These are phyloP conservation scores for Phyllotreta cruciferae DNA, from an alignment of 2,888 invertebrate genomes.

Conservation along the genomic window DNA sequence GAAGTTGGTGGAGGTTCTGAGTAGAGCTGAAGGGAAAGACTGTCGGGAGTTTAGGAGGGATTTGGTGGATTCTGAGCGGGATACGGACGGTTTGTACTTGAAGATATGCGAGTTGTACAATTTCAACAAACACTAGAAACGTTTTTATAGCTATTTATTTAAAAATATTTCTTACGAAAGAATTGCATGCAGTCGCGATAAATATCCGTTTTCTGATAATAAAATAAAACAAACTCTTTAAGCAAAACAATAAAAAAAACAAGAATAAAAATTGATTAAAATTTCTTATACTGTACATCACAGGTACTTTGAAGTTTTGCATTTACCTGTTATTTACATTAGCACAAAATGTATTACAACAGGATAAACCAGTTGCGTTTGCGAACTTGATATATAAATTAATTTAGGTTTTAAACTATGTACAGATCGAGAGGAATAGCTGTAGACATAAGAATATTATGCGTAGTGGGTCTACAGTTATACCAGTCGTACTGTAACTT, in stretches of 20 bases:
- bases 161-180: slow-evolving; percentile 14
- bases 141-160: neutral
- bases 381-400: too few relatives aligned
- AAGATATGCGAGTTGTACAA: slow-evolving; percentile 34
- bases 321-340: slow-evolving; percentile 7
- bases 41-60: slow-evolving; percentile 40
- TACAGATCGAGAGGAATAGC: too few relatives aligned
- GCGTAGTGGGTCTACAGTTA: too few relatives aligned
- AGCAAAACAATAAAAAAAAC: neutral
- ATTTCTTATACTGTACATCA: slow-evolving; percentile 27
- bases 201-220: slow-evolving; percentile 20
- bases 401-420: too few relatives aligned
- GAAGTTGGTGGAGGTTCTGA: too few relatives aligned
- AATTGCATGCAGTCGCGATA: slow-evolving; percentile 28
- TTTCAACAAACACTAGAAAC: slow-evolving; percentile 5
- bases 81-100: slow-evolving; percentile 44
- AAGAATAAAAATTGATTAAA: slow-evolving; percentile 7
- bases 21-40: slow-evolving; percentile 8
- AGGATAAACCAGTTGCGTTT: neutral
- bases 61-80: slow-evolving; percentile 43
- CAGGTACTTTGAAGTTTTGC: slow-evolving; percentile 52
- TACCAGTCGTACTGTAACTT: too few relatives aligned
- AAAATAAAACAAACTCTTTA: neutral
- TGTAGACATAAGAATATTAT: too few relatives aligned
- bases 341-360: slow-evolving; percentile 36